phyloP scores from a whole-genome alignment of 2,888 invertebrate species.

The Tanytarsus gracilentus region DNA sequence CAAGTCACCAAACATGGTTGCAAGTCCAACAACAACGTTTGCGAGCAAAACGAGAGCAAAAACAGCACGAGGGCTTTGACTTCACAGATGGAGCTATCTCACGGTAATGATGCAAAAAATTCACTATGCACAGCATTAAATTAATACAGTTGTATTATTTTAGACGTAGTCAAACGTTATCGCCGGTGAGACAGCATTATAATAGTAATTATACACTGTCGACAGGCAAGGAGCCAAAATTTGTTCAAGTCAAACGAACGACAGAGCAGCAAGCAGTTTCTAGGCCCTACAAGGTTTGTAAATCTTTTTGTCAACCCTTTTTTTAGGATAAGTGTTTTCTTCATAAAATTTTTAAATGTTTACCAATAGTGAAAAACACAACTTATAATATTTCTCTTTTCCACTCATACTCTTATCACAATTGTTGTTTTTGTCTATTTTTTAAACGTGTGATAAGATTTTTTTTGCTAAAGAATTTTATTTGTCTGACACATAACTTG shows the following conservation, averaged over 20 bases:
- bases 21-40: constrained; percentile 75
- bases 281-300: constrained; percentile 22
- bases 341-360: no score
- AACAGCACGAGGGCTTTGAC: constrained; percentile 57
- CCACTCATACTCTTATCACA: background rate
- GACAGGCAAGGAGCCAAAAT: constrained; percentile 16
- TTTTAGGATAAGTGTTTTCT: background rate
- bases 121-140: background rate
- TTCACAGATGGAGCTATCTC: constrained; percentile 60
- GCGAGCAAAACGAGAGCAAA: constrained; percentile 63
- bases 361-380: no score
- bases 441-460: no score
- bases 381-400: background rate
- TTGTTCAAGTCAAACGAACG: constrained; percentile 11
- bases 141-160: background rate
- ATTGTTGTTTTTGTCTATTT: no score
- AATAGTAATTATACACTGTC: constrained; percentile 13
- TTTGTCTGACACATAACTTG: no score
- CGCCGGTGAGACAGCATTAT: constrained; percentile 26
- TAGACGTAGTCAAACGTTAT: constrained; percentile 28
- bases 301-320: background rate
- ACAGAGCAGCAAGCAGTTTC: constrained; percentile 19
- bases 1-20: constrained; percentile 65
- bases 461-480: no score
- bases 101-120: constrained; percentile 23